Evolutionary conservation across 2,888 invertebrate genomes (phyloP), one percentile per base, ranked within the genome.

Genomic region (Eucera pruinosa): DNA sequence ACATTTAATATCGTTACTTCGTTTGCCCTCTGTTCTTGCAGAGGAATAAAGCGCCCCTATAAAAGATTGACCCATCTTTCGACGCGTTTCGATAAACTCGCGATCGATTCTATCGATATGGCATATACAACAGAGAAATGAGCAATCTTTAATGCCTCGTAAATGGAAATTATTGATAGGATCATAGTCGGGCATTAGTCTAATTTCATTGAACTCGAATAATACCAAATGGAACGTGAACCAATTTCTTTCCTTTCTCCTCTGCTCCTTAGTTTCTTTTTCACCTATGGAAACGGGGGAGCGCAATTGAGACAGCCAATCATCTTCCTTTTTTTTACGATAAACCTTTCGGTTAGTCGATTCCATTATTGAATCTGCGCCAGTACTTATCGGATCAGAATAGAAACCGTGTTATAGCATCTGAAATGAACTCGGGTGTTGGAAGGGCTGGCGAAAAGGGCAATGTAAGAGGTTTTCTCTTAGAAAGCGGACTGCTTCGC

Each of bases 311-410:
- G 27, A 50, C 15, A 33, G 48, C 20, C 68, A 71, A 80, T 80
- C 71, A 70, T 55, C 20, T 6, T 54, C 36, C 36, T 9, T 66
- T 78, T 70, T 66, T 67, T 25, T 41, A 23, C 83, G 76, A 83
- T 64, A 70, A 82, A 72, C 69, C 67, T 65, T 57, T 62, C 64
- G 67, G 58, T 79, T 69, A 80, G 65, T 74, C 70, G 76, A 80
- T 82, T 78, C 77, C 75, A 71, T 79, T 76, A 73, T 76, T 68
- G 69, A 54, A 47, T 72, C 54, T 20, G 72, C 67, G 39, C 62
- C n/a, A 48, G 50, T 82, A 61, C 68, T 84, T 80, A 72, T 60
- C 71, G 50, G 65, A 71, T 80, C 80, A 43, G 80, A 75, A 80
- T 61, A 36, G 72, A 57, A 48, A 47, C 57, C 27, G 67, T 70